Evolutionary conservation across 2,797 vertebrate genomes (phyloP).

Genomic region (Sebastes itinus): DNA sequence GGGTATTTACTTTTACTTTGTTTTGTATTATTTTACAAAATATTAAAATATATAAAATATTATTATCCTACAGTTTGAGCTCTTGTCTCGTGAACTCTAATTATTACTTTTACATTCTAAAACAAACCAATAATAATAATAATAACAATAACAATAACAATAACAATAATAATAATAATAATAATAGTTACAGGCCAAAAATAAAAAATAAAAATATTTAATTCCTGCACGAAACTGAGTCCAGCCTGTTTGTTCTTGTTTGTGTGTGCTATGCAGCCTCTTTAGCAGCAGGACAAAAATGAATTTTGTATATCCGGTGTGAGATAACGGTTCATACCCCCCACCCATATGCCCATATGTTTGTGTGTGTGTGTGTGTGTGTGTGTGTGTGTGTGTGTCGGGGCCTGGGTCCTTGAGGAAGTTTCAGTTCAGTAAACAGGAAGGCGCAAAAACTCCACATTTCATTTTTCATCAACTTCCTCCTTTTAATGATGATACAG

Average conservation of each 20-base stretch:
- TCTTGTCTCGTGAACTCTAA: neutral
- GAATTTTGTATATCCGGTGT: slow-evolving; percentile 9
- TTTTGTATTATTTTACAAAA: neutral
- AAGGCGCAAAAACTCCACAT: slow-evolving; percentile 79
- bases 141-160: neutral
- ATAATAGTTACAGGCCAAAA: neutral
- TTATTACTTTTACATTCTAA: neutral
- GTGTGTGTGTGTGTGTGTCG: slow-evolving; percentile 15
- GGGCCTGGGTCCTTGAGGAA: slow-evolving; percentile 75
- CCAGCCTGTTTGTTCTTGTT: neutral
- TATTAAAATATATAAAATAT: neutral
- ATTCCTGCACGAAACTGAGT: neutral
- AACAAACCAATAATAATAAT: neutral
- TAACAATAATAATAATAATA: neutral
- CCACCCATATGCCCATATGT: neutral
- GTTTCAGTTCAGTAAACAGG: slow-evolving; percentile 90
- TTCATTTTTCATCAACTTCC: slow-evolving; percentile 87
- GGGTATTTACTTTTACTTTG: too few species aligned
- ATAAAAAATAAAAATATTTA: neutral
- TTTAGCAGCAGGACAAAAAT: neutral
- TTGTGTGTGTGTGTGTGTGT: slow-evolving; percentile 14
- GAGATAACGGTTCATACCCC: neutral
- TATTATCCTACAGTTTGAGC: neutral
- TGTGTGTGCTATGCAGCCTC: neutral
- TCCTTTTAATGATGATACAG: slow-evolving; percentile 77